Evolutionary conservation across 2,797 vertebrate species (phyloP), one percentile per base, ranked within the genome.

Genomic region (Valencia hispanica): DNA sequence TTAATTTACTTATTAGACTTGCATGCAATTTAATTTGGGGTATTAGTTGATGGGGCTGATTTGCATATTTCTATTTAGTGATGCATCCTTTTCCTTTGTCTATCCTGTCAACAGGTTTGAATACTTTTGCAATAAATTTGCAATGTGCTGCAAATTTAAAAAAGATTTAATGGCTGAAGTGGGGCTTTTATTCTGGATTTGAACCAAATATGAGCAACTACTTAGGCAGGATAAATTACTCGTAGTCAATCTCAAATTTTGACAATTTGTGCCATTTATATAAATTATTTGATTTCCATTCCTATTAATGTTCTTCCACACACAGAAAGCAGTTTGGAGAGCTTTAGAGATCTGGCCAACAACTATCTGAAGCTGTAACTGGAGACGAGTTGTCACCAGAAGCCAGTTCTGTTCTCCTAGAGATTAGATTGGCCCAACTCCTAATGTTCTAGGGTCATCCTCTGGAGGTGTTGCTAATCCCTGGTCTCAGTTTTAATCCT

Each of bases 381-480:
- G 41, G 81, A 91, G 82, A 79, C 17, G 43, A 72, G 66, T 71
- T 74, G 63, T 34, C 14, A 68, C 22, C 61, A 78, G 72, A 75
- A 86, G 83, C 84, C 70, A 75, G 57, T 72, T 78, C 80, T 75
- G 80, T 73, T 73, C 69, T 86, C 83, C 82, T 34, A 8, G 34
- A 81, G 79, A 70, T 75, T n/a, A 77, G 87, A 84, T 91, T 85
- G 79, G 72, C 71, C 41, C 47, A 79, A 72, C 53, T 74, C 78
- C 59, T 18, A 74, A 80, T 68, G 70, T 86, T 85, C 87, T 79
- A 76, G 79, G 61, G 82, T 87, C 32, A 59, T 72, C 89, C 73
- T 78, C n/a, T 65, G 68, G 73, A 78, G 78, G 85, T 84, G 87
- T 68, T 77, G 75, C 81, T 92, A 89, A 91, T 91, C 88, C 76